A percentile compares a stretch with the other conserved stretches of the same genome.
Evolutionary conservation across 2,113 vertebrate genomes (phyloP).

Genomic region (Aldabrachelys gigantea): DNA sequence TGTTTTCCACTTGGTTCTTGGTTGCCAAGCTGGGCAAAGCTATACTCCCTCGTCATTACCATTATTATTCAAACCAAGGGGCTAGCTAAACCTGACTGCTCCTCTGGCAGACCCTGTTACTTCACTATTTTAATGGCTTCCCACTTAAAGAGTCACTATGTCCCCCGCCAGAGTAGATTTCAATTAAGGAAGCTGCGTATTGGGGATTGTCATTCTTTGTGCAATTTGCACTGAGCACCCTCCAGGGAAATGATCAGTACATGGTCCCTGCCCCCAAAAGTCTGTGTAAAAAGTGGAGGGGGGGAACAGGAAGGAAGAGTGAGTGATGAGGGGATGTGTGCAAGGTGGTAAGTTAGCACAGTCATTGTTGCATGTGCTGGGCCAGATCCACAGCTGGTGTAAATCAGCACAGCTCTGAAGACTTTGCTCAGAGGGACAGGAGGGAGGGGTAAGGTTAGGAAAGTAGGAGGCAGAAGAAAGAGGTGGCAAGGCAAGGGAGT

Average conservation of each 20-base stretch:
- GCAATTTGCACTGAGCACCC: background rate
- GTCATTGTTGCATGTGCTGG: background rate
- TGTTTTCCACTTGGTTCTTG: background rate
- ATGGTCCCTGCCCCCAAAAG: background rate
- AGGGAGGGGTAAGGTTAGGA: background rate
- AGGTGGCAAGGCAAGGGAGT: background rate
- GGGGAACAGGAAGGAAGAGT: background rate
- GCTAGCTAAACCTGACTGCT: slow-evolving; percentile 50
- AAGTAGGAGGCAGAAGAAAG: background rate
- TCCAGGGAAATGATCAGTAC: background rate
- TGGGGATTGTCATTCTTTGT: slow-evolving; percentile 10
- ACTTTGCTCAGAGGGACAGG: background rate
- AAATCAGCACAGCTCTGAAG: background rate
- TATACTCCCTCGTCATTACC: slow-evolving; percentile 22
- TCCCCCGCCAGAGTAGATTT: background rate
- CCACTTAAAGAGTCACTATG: slow-evolving; percentile 28
- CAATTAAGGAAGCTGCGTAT: slow-evolving; percentile 28
- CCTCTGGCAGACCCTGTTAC: slow-evolving; percentile 31
- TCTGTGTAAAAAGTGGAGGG: background rate
- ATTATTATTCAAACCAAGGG: slow-evolving; percentile 58
- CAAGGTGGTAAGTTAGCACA: background rate
- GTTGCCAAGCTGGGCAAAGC: background rate
- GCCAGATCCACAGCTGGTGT: background rate
- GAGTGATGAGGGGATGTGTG: background rate
- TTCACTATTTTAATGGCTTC: slow-evolving; percentile 45